phyloP scores from a whole-genome alignment of 2,888 invertebrate species.

The Tipula vernalis region DNA sequence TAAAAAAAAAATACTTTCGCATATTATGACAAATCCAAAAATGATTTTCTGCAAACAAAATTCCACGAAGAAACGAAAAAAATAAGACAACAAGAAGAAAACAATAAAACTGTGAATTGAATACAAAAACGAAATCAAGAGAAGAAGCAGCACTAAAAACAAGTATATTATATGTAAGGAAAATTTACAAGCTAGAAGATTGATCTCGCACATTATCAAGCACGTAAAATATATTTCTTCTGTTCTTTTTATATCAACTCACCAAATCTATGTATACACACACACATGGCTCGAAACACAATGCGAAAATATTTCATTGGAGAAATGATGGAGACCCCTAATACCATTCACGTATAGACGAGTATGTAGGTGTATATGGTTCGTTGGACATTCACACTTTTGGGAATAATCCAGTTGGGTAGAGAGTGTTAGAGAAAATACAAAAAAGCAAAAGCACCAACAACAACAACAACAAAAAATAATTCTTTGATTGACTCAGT shows the following conservation, averaged over 20 bases:
- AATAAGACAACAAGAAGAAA: background rate
- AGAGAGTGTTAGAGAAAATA: background rate
- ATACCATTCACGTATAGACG: background rate
- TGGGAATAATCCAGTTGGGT: background rate
- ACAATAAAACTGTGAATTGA: background rate
- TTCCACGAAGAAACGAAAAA: background rate
- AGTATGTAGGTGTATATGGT: background rate
- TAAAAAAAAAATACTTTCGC: too few relatives aligned
- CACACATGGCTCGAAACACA: background rate
- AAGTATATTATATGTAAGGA: background rate
- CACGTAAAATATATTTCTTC: background rate
- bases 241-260: background rate
- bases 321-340: background rate
- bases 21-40: background rate
- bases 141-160: background rate
- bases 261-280: background rate
- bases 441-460: background rate
- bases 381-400: background rate
- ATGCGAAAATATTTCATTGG: background rate
- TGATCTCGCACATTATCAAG: conserved; percentile 4
- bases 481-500: background rate
- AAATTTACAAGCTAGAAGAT: background rate
- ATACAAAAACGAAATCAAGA: background rate
- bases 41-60: background rate
- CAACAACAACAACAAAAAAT: background rate